These are phyloP conservation scores for Phenganax stokvisi DNA, from an alignment of 92 coral and sea anemone genomes.

Conservation along the genomic window DNA sequence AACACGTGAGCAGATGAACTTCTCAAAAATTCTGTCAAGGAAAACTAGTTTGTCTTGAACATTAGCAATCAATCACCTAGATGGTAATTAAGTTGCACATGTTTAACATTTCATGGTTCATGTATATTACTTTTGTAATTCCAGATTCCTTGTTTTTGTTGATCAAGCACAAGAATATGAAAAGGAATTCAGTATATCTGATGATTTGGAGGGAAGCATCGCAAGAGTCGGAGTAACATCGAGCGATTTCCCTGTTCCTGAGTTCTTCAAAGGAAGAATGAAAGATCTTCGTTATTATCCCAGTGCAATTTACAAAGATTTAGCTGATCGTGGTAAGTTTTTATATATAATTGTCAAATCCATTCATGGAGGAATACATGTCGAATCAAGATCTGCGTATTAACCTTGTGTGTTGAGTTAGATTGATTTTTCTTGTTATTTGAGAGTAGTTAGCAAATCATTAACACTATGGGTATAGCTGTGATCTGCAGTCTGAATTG, in stretches of 20 bases:
- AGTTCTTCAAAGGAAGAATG: neutral
- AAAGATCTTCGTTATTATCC: slow-evolving; percentile 37
- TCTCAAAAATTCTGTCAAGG: no score
- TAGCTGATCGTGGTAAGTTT: slow-evolving; percentile 35
- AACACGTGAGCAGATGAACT: no score
- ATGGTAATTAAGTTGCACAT: no score
- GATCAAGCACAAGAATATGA: slow-evolving; percentile 28
- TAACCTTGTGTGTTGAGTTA: no score
- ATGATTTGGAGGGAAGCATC: slow-evolving; percentile 10
- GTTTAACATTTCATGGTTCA: neutral
- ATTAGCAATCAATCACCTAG: neutral
- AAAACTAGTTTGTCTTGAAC: neutral
- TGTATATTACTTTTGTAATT: neutral
- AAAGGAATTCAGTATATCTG: slow-evolving; percentile 30
- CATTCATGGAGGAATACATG: no score
- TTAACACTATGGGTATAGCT: no score
- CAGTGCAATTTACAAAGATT: slow-evolving; percentile 28
- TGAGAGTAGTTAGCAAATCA: no score
- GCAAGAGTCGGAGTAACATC: slow-evolving; percentile 11
- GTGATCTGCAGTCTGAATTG: no score
- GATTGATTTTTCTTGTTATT: no score
- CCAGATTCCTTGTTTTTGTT: slow-evolving; percentile 11
- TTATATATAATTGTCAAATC: neutral
- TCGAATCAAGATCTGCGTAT: no score
- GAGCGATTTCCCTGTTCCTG: slow-evolving; percentile 11